Percentiles rank a stretch among this genome's conserved stretches.
phyloP scores from a whole-genome alignment of 2,888 invertebrate species.

The Phanerotoma sp. region DNA sequence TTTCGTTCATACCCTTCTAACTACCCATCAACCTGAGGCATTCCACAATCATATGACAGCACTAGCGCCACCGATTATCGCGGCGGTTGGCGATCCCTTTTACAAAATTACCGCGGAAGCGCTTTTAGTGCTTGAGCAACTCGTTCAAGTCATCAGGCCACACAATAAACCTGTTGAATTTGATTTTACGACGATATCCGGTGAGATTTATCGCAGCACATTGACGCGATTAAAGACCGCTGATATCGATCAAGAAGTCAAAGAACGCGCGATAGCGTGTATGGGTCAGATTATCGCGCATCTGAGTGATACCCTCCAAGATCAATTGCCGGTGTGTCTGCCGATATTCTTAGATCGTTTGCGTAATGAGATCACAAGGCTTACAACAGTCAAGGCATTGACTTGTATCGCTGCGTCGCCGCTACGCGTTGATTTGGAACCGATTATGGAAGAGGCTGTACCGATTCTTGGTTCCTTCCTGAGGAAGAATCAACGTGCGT shows the following conservation, averaged over 20 bases:
- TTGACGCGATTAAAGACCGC: conserved; percentile 85
- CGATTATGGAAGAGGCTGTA: conserved; percentile 83
- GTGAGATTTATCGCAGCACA: conserved; percentile 81
- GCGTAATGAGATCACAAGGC: conserved; percentile 94
- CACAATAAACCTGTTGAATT: conserved; percentile 63
- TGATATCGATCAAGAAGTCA: conserved; percentile 99
- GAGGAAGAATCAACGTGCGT: conserved; percentile 93
- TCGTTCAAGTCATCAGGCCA: conserved; percentile 92
- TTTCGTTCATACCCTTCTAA: conserved; percentile 83
- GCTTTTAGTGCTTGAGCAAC: conserved; percentile 85
- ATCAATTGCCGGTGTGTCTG: conserved; percentile 81
- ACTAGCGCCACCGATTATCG: conserved; percentile 81
- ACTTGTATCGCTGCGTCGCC: conserved; percentile 93
- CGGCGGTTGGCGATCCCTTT: conserved; percentile 92
- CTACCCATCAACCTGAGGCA: conserved; percentile 74
- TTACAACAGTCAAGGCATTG: conserved; percentile 94
- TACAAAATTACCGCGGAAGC: conserved; percentile 99
- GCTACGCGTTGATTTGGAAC: conserved; percentile 77
- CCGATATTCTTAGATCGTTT: conserved; percentile 95
- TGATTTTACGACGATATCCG: conserved; percentile 77
- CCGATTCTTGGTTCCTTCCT: conserved; percentile 92
- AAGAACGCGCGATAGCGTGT: conserved; percentile 95
- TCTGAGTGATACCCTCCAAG: conserved; percentile 81
- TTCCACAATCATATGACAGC: conserved; percentile 80
- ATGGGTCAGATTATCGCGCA: conserved; percentile 94